Percentiles rank a stretch among this genome's conserved stretches.
Evolutionary conservation across 2,888 invertebrate species (phyloP).

Genomic region (Amblyteles armatorius): DNA sequence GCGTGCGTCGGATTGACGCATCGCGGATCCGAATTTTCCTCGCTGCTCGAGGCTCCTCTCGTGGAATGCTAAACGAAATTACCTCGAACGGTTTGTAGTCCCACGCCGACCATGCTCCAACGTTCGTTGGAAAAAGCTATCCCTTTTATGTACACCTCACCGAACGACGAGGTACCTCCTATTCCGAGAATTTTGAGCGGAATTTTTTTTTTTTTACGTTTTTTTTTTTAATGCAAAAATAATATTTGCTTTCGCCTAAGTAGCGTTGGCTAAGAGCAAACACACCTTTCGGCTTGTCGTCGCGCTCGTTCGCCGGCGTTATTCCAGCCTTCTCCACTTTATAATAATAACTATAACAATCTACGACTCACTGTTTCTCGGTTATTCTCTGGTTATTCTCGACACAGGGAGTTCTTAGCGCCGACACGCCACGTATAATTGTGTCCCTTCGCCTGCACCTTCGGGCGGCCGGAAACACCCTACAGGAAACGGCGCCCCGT

Average conservation of each 20-base stretch:
- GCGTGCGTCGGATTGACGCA: background rate
- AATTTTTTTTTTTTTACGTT: background rate
- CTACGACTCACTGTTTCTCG: background rate
- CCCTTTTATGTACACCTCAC: background rate
- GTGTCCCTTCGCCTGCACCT: slow-evolving; percentile 5
- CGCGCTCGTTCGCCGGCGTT: background rate
- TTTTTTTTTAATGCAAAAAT: background rate
- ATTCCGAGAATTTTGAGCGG: background rate
- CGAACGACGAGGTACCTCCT: background rate
- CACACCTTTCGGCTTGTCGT: background rate
- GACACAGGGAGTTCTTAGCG: background rate
- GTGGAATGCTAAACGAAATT: background rate
- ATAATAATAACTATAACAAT: background rate
- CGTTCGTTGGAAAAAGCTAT: slow-evolving; percentile 1
- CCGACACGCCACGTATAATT: slow-evolving; percentile 9
- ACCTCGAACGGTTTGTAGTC: slow-evolving; percentile 13
- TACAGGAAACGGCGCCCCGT: background rate
- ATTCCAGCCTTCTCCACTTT: slow-evolving; percentile 12
- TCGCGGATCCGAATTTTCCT: background rate
- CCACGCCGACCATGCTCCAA: slow-evolving; percentile 5
- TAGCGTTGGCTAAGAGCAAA: background rate
- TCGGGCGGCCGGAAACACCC: background rate
- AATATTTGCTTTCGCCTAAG: background rate
- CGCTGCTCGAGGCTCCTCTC: background rate
- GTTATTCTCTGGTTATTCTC: slow-evolving; percentile 6